These are phyloP conservation scores for Colaptes auratus DNA, from an alignment of 2,113 vertebrate genomes.

Conservation along the genomic window DNA sequence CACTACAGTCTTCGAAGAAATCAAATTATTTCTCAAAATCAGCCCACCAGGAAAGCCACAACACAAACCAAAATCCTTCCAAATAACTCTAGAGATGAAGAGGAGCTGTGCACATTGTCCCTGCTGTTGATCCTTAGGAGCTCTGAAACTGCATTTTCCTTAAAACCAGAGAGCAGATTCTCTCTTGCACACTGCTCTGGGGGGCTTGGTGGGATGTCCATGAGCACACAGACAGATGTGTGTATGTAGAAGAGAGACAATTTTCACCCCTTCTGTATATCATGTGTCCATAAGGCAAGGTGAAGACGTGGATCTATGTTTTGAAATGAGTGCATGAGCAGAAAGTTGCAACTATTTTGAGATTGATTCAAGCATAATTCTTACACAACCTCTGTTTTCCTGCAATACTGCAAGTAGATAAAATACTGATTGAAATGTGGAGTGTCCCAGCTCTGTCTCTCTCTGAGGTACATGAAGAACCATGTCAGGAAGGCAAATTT, in stretches of 20 bases:
- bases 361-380: not conserved
- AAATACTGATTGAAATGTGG: not conserved
- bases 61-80: constrained; percentile 9
- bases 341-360: not conserved
- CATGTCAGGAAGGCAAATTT: not conserved
- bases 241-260: fast-evolving
- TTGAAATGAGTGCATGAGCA: not conserved
- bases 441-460: not conserved
- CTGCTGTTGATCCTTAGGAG: constrained; percentile 18
- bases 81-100: constrained; percentile 35
- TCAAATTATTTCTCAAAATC: constrained; percentile 13
- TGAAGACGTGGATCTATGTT: not conserved
- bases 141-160: constrained; percentile 24
- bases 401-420: not conserved
- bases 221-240: not conserved
- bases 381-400: not conserved
- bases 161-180: constrained; percentile 13
- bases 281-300: not conserved
- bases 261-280: not conserved
- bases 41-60: constrained; percentile 45
- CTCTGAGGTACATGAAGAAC: not conserved
- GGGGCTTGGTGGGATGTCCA: not conserved
- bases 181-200: not conserved
- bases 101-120: not conserved
- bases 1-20: constrained; percentile 26